Conservation (phyloP, 2,888 invertebrate species). For the Noctua pronuba region DNA sequence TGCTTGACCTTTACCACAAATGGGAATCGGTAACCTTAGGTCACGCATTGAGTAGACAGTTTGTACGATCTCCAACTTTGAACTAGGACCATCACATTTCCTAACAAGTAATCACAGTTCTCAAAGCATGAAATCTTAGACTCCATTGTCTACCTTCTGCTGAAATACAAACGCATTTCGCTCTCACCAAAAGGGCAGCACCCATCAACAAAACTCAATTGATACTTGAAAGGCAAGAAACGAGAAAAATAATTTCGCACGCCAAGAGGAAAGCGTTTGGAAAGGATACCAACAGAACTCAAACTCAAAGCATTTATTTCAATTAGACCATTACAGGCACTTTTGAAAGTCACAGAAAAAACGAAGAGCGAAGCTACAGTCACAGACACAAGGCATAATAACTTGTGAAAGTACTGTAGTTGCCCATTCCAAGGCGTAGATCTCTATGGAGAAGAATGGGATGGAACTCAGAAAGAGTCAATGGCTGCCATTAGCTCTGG, state of each 20-base stretch:
- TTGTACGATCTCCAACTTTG: neutral
- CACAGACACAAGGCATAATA: no score
- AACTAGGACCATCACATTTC: neutral
- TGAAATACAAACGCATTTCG: neutral
- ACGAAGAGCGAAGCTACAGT: no score
- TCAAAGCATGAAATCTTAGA: neutral
- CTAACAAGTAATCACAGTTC: no score
- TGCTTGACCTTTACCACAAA: neutral
- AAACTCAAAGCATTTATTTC: no score
- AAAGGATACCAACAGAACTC: neutral
- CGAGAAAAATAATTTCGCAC: neutral
- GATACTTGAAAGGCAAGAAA: neutral
- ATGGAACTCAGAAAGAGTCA: conserved; percentile 12
- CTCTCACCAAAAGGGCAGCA: neutral
- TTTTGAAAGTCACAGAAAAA: no score
- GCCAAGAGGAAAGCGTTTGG: neutral
- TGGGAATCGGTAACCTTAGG: neutral
- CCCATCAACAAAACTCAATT: neutral
- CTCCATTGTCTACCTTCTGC: neutral
- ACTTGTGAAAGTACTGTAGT: no score
- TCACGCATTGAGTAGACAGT: neutral
- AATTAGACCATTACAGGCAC: no score
- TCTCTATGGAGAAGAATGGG: no score
- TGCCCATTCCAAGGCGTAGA: no score
- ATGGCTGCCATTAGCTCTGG: conserved; percentile 6